A percentile compares a stretch with the other conserved stretches of the same genome.
Evolutionary conservation across 1,140 invertebrate genomes (phyloP).

Genomic region (Drosophila cardini): DNA sequence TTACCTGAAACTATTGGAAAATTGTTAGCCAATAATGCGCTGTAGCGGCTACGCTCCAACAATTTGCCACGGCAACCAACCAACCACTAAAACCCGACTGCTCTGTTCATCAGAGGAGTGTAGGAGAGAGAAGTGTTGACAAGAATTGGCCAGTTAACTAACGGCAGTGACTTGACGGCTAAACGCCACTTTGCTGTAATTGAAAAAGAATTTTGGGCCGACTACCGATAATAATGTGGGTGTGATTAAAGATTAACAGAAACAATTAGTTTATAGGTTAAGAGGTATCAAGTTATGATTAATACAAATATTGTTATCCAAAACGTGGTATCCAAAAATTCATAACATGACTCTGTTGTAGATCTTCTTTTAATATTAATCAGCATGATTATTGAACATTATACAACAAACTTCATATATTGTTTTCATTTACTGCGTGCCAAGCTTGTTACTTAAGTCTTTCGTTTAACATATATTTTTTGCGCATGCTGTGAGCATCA

Average conservation of each 20-base stretch:
- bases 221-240: constrained; percentile 16
- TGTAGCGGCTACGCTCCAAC: constrained; percentile 74
- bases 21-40: constrained; percentile 72
- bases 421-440: constrained; percentile 15
- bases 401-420: neutral
- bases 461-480: constrained; percentile 50
- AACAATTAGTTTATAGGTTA: too few relatives aligned
- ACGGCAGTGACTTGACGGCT: constrained; percentile 4
- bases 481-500: constrained; percentile 20
- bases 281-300: too few relatives aligned
- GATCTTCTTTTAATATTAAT: neutral
- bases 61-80: constrained; percentile 57
- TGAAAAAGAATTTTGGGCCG: constrained; percentile 11
- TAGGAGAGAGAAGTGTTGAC: constrained; percentile 16
- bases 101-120: too few relatives aligned
- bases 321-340: too few relatives aligned
- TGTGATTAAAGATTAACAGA: neutral
- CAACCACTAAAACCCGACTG: neutral
- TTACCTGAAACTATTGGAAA: constrained; percentile 39
- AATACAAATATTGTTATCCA: too few relatives aligned
- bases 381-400: neutral
- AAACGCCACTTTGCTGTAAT: constrained; percentile 22
- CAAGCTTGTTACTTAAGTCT: constrained; percentile 80
- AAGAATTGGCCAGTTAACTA: constrained; percentile 26
- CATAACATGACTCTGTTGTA: neutral